Conservation (phyloP, 1,140 invertebrate genomes). For the Drosophila sproati region DNA sequence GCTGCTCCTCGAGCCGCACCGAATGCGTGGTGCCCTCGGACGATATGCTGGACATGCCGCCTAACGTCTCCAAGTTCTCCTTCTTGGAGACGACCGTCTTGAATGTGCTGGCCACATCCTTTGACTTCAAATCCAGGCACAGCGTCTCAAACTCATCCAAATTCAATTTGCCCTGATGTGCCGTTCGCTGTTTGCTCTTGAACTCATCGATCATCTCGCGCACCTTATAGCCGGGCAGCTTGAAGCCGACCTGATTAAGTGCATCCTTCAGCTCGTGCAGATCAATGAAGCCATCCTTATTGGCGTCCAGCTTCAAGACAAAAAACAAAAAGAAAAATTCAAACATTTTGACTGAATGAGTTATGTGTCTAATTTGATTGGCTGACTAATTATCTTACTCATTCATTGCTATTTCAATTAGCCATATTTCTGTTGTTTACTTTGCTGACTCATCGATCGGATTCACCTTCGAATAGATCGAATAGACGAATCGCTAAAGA, state of each 20-base stretch:
- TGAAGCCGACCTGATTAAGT: constrained; percentile 95
- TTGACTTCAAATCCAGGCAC: constrained; percentile 94
- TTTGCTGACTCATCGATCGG: too few relatives aligned
- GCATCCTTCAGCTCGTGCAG: constrained; percentile 95
- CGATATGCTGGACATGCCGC: constrained; percentile 97
- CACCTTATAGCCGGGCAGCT: constrained; percentile 95
- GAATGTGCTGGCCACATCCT: constrained; percentile 95
- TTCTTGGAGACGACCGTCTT: constrained; percentile 97
- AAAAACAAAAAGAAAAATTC: neutral
- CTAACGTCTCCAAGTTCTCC: constrained; percentile 95
- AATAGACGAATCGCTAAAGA: too few relatives aligned
- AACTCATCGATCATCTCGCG: constrained; percentile 95
- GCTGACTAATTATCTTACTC: constrained; percentile 46
- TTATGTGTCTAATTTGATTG: neutral
- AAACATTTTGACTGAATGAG: too few relatives aligned
- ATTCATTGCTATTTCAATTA: too few relatives aligned
- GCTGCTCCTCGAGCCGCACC: constrained; percentile 96
- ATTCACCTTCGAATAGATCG: neutral
- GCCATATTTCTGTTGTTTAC: neutral
- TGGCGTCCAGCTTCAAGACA: constrained; percentile 93
- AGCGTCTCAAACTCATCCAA: constrained; percentile 96
- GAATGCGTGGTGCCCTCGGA: constrained; percentile 97
- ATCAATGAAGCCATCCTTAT: constrained; percentile 96
- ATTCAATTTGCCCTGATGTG: constrained; percentile 91
- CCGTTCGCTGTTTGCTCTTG: constrained; percentile 89